Evolutionary conservation across 2,113 vertebrate species (phyloP).

Genomic region (Patagioenas fasciata): DNA sequence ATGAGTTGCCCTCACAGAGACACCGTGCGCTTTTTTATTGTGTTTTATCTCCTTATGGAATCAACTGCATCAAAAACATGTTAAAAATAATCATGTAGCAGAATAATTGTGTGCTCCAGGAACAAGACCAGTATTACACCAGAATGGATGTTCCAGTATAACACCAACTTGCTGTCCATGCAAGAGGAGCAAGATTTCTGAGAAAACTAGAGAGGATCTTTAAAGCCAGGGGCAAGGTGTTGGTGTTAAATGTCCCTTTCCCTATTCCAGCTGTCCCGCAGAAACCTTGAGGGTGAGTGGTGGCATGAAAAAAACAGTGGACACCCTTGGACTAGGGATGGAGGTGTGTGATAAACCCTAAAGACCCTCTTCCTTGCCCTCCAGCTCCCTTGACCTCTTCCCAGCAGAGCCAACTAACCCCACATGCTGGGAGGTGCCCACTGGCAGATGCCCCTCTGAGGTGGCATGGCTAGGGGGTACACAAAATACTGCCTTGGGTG

Average conservation of each 20-base stretch:
- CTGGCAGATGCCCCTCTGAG: too few relatives aligned
- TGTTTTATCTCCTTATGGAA: not conserved
- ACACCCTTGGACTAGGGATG: not conserved
- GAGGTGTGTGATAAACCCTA: not conserved
- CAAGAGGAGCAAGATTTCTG: too few relatives aligned
- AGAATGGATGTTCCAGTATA: too few relatives aligned
- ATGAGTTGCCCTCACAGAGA: not conserved
- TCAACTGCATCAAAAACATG: not conserved
- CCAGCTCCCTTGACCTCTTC: not conserved
- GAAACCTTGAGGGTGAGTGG: not conserved
- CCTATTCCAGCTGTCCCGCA: not conserved
- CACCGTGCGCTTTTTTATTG: not conserved
- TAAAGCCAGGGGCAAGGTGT: not conserved
- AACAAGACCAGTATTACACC: too few relatives aligned
- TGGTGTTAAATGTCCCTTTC: not conserved
- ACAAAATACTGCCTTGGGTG: too few relatives aligned
- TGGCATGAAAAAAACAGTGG: not conserved
- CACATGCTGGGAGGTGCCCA: too few relatives aligned
- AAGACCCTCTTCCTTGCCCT: not conserved
- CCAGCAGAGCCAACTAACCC: too few relatives aligned
- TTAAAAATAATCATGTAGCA: too few relatives aligned
- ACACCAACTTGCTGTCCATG: too few relatives aligned
- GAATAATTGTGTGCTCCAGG: too few relatives aligned
- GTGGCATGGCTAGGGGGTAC: too few relatives aligned
- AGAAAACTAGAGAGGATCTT: too few relatives aligned